Base-by-base conservation (phyloP, 2,797 vertebrate genomes). In the Molossus alvarezi region DNA sequence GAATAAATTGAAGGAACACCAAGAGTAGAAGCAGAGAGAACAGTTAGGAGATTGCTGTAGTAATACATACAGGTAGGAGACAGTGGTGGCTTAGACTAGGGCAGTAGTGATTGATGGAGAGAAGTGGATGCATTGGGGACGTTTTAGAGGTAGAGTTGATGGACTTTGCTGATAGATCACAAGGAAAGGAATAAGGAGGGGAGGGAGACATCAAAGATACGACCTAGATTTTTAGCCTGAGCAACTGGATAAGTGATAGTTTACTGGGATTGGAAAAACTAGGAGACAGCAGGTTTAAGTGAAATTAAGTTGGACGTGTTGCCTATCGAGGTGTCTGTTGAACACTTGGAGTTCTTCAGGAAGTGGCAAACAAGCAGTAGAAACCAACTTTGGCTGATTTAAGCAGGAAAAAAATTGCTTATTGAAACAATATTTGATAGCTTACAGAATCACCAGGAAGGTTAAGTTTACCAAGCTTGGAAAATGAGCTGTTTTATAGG, bases 171-270 rank as follows among this genome's bases (percentile, higher is more conserved):
- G 71, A 37, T 48, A 83, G 64, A 37, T 87, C 92, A 21, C 25
- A 37, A 83, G 58, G 79, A 53, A 71, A 83, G 58, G 64, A 89
- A 84, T 71, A 93, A 90, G 29, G 25, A 45, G 27, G 48, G 75
- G 83, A 89, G 10, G 55, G 48, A 20, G 48, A 73, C 25, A 53
- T 86, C 41, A 58, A 91, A 25, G 71, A 64, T 80, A 93, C 0
- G 8, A 55, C 72, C n/a, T 77, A 79, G 71, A 88, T 87, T 93
- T 97, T 84, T 90, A 11, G 51, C 57, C 72, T 88, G 62, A 82
- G 65, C 48, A 76, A 5, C 76, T 71, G 6, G 58, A 55, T 93
- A 89, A 93, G 67, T 87, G 81, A 13, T 82, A 62, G 13, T 75
- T 95, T 93, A 51, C 48, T 71, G 64, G 91, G 17, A 93, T 21